Base-by-base conservation (phyloP, 2,113 vertebrate species). In the Petrocephalus zakoni region DNA sequence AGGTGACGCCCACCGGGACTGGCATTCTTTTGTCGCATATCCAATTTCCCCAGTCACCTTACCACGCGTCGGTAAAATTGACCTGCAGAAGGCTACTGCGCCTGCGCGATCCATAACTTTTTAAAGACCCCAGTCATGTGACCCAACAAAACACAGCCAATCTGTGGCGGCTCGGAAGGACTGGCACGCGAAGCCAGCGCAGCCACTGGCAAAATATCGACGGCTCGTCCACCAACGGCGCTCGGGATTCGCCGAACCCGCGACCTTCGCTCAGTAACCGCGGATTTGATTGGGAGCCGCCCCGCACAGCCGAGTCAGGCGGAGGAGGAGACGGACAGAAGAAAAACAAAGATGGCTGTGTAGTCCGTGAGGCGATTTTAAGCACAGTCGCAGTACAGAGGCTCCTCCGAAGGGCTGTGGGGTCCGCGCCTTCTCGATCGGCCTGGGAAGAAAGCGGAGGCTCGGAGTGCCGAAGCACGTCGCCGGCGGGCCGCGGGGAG, bases 271-370 rank as follows among this genome's bases (percentile, higher is more conserved):
- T 61, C 89, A 93, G 90, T 90, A 90, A 92, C 87, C 90, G 42
- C 86, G 58, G 21, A 72, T 87, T 56, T 91, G 92, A 94, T 92
- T 93, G 91, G 91, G 90, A 90, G 90, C 90, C 84, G 90, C 90
- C 85, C 91, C 51, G 89, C 87, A 90, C 91, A 89, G 91, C 91
- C 88, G 91, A 93, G 91, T 93, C 92, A 72, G 87, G 86, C 64
- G 89, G 88, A 89, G 91, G 91, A 89, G 91, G 91, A 93, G 92
- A 92, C 92, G 91, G 91, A 91, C 55, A 88, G 90, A 82, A 92
- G 93, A 92, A 94, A 95, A 96, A 96, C 95, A 96, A 96, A 96
- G 95, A 96, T 96, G 96, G 96, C 95, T 95, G 95, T 93, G 93
- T 94, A 94, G 93, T 93, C 90, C 93, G 91, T 94, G 92, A 93